Evolutionary conservation across 2,113 vertebrate species (phyloP).

Genomic region (Petrocephalus microphthalmus): DNA sequence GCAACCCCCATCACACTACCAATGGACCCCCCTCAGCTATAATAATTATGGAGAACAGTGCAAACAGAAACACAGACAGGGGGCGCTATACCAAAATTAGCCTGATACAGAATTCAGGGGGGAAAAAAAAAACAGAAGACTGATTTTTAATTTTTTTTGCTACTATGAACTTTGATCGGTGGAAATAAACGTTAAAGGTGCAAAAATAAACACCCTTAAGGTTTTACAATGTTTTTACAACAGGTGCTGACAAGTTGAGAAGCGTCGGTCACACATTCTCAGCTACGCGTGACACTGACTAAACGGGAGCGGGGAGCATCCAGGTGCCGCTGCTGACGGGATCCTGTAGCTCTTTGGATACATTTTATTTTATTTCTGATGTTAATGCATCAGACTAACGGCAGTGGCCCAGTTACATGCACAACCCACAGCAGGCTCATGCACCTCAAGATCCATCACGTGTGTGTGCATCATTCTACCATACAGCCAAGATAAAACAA

Average conservation of each 20-base stretch:
- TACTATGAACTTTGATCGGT: background rate
- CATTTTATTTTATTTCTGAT: background rate
- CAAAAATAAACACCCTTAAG: background rate
- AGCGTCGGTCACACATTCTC: background rate
- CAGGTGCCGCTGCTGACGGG: background rate
- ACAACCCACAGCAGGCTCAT: background rate
- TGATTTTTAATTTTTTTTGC: background rate
- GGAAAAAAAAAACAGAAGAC: background rate
- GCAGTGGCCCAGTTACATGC: background rate
- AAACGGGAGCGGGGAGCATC: background rate
- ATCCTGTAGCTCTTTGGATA: background rate
- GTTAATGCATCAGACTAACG: background rate
- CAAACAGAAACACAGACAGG: background rate
- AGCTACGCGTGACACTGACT: background rate
- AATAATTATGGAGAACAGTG: background rate
- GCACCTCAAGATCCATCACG: background rate
- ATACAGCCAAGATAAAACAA: background rate
- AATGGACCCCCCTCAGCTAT: background rate
- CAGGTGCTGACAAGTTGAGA: background rate
- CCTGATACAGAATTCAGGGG: background rate
- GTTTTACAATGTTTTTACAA: background rate
- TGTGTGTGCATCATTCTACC: background rate
- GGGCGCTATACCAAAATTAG: background rate
- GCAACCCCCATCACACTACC: background rate
- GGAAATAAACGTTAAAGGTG: background rate